Evolutionary conservation across 2,888 invertebrate species (phyloP), one percentile per base, ranked within the genome.

Genomic region (Eilema depressum): DNA sequence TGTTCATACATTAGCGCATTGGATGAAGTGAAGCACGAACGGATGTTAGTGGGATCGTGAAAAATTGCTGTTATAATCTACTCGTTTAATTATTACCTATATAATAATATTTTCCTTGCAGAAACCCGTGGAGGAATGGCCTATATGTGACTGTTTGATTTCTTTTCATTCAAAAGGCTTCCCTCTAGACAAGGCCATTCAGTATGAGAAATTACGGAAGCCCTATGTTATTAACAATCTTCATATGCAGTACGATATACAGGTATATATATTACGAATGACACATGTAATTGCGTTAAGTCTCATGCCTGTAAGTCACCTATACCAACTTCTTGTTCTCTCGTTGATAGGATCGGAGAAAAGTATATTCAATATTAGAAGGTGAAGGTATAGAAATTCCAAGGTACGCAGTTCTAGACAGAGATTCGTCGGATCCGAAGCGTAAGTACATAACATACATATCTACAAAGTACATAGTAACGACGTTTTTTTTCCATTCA

Each of bases 151-250:
- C 94, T 99, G 99, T 89, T 96, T 99, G 64, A 98, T 99, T 86
- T 99, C 99, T 69, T 99, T 99, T 93, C 99, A 99, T 93, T 99
- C 99, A 7, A 98, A 99, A 93, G 99, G 99, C 56, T 99, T 99
- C 94, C 99, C 99, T 0, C 95, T 99, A 76, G 99, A 99, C 88
- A 99, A 99, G 95, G 99, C 99, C 37, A 99, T 99, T 84, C 98
- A 98, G 86, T 99, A 99, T 94, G 98, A 99, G 69, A 98, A 98
- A 86, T 95, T 99, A 73, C 96, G 99, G 80, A 98, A 98, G 91
- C 99, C 99, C 0, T 99, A 99, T 90, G 98, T 99, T 79, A 98
- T 99, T 84, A 99, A 99, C 93, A 99, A 99, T 96, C 96, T 99
- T 81, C 98, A 99, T 86, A 98, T 99, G 98, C 99, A 99, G 92